Conservation (phyloP, 2,888 invertebrate species). For the Campoplex nolae region DNA sequence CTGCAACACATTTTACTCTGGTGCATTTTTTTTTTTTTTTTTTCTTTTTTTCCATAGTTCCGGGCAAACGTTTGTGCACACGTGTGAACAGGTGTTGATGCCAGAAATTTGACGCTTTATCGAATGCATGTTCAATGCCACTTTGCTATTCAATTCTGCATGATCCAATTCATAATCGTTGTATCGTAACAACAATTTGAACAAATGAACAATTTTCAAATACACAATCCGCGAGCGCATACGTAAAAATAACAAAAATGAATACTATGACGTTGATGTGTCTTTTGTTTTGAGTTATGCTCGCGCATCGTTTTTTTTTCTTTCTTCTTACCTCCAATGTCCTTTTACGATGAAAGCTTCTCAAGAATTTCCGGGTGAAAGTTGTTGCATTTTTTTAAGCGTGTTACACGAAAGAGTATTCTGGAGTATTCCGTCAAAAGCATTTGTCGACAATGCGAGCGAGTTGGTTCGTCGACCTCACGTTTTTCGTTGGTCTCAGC, state of each 20-base stretch:
- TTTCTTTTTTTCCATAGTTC: slow-evolving; percentile 5
- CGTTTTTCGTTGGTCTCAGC: slow-evolving; percentile 27
- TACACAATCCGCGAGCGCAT: not conserved
- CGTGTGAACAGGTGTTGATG: slow-evolving; percentile 4
- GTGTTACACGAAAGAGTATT: slow-evolving; percentile 11
- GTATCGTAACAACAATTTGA: too few relatives aligned
- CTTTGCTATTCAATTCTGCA: not conserved
- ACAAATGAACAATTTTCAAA: not conserved
- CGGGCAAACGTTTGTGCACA: slow-evolving; percentile 16
- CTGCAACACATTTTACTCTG: slow-evolving; percentile 29
- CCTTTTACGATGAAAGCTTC: slow-evolving; percentile 3
- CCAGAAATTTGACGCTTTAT: not conserved
- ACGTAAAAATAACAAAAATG: not conserved
- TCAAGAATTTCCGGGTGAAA: slow-evolving; percentile 15
- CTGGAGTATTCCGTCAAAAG: slow-evolving; percentile 14
- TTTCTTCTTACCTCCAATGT: not conserved
- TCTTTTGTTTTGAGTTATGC: not conserved
- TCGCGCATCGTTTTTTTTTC: not conserved
- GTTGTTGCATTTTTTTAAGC: slow-evolving; percentile 8
- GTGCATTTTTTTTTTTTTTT: slow-evolving; percentile 31
- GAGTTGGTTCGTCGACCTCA: slow-evolving; percentile 61
- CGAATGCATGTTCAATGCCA: not conserved
- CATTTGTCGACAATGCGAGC: slow-evolving; percentile 29
- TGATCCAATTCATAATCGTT: too few relatives aligned
- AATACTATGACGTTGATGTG: not conserved